phyloP scores from a whole-genome alignment of 2,797 vertebrate species.

The Hydrophis major region DNA sequence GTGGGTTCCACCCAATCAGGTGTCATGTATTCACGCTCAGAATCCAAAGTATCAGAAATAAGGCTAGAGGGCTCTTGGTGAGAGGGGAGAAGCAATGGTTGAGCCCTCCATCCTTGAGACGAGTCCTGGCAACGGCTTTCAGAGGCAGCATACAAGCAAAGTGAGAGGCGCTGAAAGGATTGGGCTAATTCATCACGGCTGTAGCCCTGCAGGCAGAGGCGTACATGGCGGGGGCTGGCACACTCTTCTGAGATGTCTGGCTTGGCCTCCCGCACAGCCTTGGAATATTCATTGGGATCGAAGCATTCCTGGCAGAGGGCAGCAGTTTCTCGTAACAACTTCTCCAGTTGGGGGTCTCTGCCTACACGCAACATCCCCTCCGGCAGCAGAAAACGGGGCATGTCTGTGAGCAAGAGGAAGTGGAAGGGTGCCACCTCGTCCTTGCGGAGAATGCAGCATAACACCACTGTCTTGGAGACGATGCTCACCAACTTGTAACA shows the following conservation, averaged over 20 bases:
- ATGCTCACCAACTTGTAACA: constrained; percentile 97
- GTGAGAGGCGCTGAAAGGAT: constrained; percentile 79
- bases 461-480: constrained; percentile 95
- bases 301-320: constrained; percentile 84
- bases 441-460: constrained; percentile 90
- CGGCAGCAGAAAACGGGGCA: constrained; percentile 90
- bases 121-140: constrained; percentile 76
- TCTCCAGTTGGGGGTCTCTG: constrained; percentile 81
- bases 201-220: constrained; percentile 78
- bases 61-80: constrained; percentile 26
- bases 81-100: neutral
- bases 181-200: constrained; percentile 75
- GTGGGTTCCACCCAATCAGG: constrained; percentile 87
- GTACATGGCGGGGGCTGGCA: constrained; percentile 82
- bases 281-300: constrained; percentile 91
- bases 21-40: constrained; percentile 86
- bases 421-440: constrained; percentile 89
- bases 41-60: constrained; percentile 69
- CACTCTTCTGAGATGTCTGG: constrained; percentile 88
- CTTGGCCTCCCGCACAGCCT: constrained; percentile 88
- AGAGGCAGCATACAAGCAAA: constrained; percentile 71
- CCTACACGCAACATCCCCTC: constrained; percentile 75
- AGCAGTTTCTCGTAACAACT: constrained; percentile 83
- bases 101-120: constrained; percentile 51
- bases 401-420: constrained; percentile 90